Evolutionary conservation across 2,888 invertebrate genomes (phyloP).

Genomic region (Agonopterix arenella): DNA sequence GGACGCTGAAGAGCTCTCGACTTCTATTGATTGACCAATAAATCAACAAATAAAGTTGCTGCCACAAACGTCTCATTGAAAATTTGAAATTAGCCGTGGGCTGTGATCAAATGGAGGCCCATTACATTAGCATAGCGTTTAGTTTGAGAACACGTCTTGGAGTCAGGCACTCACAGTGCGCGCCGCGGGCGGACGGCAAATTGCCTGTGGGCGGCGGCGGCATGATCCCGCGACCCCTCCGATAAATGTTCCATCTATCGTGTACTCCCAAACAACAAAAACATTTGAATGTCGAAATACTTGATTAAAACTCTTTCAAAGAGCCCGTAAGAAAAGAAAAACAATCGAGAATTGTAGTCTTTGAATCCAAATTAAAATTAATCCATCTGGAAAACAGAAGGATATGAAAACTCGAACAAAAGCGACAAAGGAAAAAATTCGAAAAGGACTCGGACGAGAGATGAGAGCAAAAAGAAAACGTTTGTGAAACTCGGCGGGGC

Average conservation of each 20-base stretch:
- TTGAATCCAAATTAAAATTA: slow-evolving; percentile 64
- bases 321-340: slow-evolving; percentile 19
- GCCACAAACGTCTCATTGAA: slow-evolving; percentile 65
- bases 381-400: slow-evolving; percentile 64
- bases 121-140: slow-evolving; percentile 74
- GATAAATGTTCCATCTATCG: slow-evolving; percentile 58
- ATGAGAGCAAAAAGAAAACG: slow-evolving; percentile 43
- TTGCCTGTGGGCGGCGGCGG: slow-evolving; percentile 64
- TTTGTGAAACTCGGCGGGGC: slow-evolving; percentile 30
- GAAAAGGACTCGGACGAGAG: slow-evolving; percentile 48
- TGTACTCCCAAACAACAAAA: slow-evolving; percentile 14
- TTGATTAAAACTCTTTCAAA: slow-evolving; percentile 19
- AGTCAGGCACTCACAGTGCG: slow-evolving; percentile 20
- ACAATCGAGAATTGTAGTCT: slow-evolving; percentile 30
- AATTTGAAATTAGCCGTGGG: slow-evolving; percentile 67
- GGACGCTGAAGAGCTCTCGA: slow-evolving; percentile 11
- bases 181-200: slow-evolving; percentile 57
- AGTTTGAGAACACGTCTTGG: slow-evolving; percentile 59
- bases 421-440: slow-evolving; percentile 51
- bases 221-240: slow-evolving; percentile 63
- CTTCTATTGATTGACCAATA: slow-evolving; percentile 30
- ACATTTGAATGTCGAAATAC: slow-evolving; percentile 19
- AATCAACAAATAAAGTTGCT: slow-evolving; percentile 54
- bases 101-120: slow-evolving; percentile 66
- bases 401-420: slow-evolving; percentile 65